A percentile compares a stretch with the other conserved stretches of the same genome.
phyloP scores from a whole-genome alignment of 2,888 invertebrate species.

The Epinotia nisella region DNA sequence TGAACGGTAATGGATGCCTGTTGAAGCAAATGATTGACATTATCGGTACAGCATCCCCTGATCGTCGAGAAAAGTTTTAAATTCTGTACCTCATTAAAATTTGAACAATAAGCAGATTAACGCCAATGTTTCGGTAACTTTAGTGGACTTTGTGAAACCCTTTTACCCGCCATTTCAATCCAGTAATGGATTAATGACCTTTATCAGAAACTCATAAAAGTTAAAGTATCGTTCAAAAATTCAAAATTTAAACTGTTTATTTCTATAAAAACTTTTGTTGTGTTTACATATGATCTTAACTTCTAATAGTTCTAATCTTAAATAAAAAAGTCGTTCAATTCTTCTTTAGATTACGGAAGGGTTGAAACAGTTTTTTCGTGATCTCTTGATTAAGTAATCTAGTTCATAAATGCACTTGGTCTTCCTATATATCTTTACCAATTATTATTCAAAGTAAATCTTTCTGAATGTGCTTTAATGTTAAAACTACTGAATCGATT shows the following conservation, averaged over 20 bases:
- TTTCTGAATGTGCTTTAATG: too few species aligned
- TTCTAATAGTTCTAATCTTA: too few species aligned
- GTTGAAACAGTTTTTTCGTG: background rate
- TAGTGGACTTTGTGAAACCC: conserved; percentile 25
- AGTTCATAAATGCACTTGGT: background rate
- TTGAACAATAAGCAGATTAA: conserved; percentile 27
- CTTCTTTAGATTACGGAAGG: conserved; percentile 27
- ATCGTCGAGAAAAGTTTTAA: background rate
- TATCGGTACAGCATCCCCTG: background rate
- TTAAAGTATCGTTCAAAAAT: too few species aligned
- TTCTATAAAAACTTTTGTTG: too few species aligned
- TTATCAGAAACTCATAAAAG: conserved; percentile 36
- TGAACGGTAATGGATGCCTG: too few species aligned
- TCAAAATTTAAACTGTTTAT: too few species aligned
- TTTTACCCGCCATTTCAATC: conserved; percentile 39
- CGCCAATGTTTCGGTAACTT: conserved; percentile 15
- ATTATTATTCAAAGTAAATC: too few species aligned
- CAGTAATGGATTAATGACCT: conserved; percentile 41
- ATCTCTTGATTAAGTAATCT: conserved; percentile 1
- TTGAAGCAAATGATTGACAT: background rate
- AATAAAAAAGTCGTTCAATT: too few species aligned
- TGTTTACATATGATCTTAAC: too few species aligned
- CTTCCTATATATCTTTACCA: background rate
- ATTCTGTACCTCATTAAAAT: conserved; percentile 16
- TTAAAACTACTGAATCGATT: too few species aligned